These are phyloP conservation scores for Abramis brama DNA, from an alignment of 2,113 vertebrate genomes.

Conservation along the genomic window DNA sequence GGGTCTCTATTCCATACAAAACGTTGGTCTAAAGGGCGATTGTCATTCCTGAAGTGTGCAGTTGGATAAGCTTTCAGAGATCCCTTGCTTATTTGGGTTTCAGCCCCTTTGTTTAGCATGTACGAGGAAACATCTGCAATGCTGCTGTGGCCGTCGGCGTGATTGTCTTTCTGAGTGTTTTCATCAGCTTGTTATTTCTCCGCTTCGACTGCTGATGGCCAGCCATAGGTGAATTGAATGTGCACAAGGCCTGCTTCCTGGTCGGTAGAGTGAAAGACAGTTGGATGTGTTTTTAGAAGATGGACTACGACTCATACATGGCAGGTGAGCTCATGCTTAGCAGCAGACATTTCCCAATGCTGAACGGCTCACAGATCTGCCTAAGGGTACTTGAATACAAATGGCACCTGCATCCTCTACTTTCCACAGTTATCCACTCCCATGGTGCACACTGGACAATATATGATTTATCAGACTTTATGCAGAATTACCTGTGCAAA, in stretches of 20 bases:
- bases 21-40: slow-evolving; percentile 2
- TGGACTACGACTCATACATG: slow-evolving; percentile 47
- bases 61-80: slow-evolving; percentile 3
- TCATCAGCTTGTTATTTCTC: slow-evolving; percentile 34
- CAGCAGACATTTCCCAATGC: slow-evolving; percentile 33
- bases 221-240: slow-evolving; percentile 22
- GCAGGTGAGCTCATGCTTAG: slow-evolving; percentile 58
- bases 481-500: neutral
- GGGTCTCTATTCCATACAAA: neutral
- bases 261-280: slow-evolving; percentile 28
- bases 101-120: slow-evolving; percentile 23
- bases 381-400: slow-evolving; percentile 51
- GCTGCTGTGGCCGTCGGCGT: neutral
- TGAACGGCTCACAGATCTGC: slow-evolving; percentile 43
- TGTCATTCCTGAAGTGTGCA: slow-evolving; percentile 35
- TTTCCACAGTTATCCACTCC: neutral
- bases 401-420: slow-evolving; percentile 21
- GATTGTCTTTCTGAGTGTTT: slow-evolving; percentile 16
- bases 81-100: neutral
- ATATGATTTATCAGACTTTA: neutral
- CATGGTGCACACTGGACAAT: neutral
- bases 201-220: slow-evolving; percentile 1
- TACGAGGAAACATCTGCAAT: slow-evolving; percentile 20
- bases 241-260: slow-evolving; percentile 1
- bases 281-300: slow-evolving; percentile 40